Conservation (phyloP, 1,140 invertebrate genomes). For the Psilanteris sp. region DNA sequence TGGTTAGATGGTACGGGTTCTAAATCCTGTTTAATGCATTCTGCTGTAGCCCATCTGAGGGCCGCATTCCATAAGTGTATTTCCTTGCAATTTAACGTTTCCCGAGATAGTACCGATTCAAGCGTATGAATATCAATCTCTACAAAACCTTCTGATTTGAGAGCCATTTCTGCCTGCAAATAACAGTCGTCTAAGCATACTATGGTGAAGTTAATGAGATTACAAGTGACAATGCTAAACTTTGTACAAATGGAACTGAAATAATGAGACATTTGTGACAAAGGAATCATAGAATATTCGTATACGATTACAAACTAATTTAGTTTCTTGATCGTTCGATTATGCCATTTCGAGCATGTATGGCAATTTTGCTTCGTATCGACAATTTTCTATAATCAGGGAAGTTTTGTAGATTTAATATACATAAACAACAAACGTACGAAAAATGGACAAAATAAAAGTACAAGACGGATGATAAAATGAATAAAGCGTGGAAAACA, state of each 20-base stretch:
- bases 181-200: constrained; percentile 63
- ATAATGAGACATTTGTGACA: constrained; percentile 42
- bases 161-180: constrained; percentile 93
- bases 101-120: constrained; percentile 91
- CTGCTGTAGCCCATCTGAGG: constrained; percentile 92
- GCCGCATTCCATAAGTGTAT: constrained; percentile 93
- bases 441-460: constrained; percentile 19
- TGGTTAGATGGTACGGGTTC: constrained; percentile 86
- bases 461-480: neutral
- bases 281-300: constrained; percentile 26
- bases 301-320: constrained; percentile 33
- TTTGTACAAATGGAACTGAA: constrained; percentile 57
- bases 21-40: constrained; percentile 89
- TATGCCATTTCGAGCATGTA: constrained; percentile 10
- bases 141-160: constrained; percentile 94
- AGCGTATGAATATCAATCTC: constrained; percentile 94
- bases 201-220: constrained; percentile 39
- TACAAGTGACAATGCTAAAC: constrained; percentile 26
- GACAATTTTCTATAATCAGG: constrained; percentile 60
- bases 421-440: constrained; percentile 51
- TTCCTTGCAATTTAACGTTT: constrained; percentile 95
- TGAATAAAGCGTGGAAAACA: too few relatives aligned
- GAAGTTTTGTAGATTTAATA: constrained; percentile 68
- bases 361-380: constrained; percentile 20
- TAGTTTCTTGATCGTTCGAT: constrained; percentile 18